These are phyloP conservation scores for Trisateles emortualis DNA, from an alignment of 2,888 invertebrate genomes.

Conservation along the genomic window DNA sequence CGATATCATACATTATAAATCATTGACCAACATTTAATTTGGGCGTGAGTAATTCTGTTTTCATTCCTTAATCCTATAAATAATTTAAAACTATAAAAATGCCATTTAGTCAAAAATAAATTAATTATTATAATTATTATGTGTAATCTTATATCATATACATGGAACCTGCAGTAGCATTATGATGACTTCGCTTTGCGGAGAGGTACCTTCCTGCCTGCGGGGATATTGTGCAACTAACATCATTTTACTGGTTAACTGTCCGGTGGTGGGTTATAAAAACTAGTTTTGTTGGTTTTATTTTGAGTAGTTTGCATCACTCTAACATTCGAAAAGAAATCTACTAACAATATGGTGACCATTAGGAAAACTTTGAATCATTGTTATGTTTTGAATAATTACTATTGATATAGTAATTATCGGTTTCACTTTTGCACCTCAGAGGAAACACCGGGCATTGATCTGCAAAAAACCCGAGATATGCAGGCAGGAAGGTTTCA, in stretches of 20 bases:
- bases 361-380: constrained; percentile 47
- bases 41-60: constrained; percentile 29
- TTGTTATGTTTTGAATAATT: constrained; percentile 55
- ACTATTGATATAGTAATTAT: constrained; percentile 69
- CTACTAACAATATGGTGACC: constrained; percentile 67
- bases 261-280: constrained; percentile 77
- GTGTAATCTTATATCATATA: constrained; percentile 45
- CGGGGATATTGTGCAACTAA: constrained; percentile 83
- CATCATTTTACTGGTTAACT: constrained; percentile 66
- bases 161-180: constrained; percentile 66
- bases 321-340: constrained; percentile 67
- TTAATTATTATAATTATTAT: constrained; percentile 33
- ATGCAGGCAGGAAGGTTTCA: constrained; percentile 90
- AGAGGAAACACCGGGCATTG: constrained; percentile 85
- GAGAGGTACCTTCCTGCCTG: constrained; percentile 87
- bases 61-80: constrained; percentile 22
- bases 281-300: constrained; percentile 59
- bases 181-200: constrained; percentile 86
- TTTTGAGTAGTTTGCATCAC: constrained; percentile 66
- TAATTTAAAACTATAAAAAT: constrained; percentile 44
- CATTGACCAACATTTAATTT: constrained; percentile 19
- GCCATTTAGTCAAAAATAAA: constrained; percentile 37
- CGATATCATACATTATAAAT: constrained; percentile 19
- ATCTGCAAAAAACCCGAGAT: constrained; percentile 83
- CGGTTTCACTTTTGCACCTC: constrained; percentile 86